A percentile compares a stretch with the other conserved stretches of the same genome.
Conservation (phyloP, 1,140 invertebrate species). For the Spodoptera frugiperda region DNA sequence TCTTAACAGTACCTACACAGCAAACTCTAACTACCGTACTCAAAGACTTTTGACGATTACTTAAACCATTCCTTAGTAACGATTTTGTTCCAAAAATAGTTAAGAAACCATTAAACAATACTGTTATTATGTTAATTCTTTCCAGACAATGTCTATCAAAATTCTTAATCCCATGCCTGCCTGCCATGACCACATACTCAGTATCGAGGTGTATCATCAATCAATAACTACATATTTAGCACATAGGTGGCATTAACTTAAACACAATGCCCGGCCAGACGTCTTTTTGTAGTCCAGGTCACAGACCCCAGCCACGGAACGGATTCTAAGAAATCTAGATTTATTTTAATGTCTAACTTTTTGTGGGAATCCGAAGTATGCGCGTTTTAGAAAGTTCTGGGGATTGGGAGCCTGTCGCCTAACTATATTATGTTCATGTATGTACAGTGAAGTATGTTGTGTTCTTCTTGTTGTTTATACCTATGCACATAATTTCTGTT, state of each 20-base stretch:
- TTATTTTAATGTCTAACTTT: constrained; percentile 34
- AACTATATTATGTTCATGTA: no score
- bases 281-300: constrained; percentile 32
- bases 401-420: neutral
- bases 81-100: no score
- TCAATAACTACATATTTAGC: neutral
- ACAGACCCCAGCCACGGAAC: constrained; percentile 14
- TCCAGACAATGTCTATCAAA: neutral
- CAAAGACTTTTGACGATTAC: no score
- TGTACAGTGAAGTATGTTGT: neutral
- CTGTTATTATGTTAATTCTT: no score
- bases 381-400: constrained; percentile 26
- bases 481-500: no score
- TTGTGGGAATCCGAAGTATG: constrained; percentile 19
- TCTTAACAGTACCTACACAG: no score
- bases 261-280: constrained; percentile 35
- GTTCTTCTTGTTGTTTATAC: no score
- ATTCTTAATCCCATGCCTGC: neutral
- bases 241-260: neutral
- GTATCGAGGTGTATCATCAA: neutral
- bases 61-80: no score
- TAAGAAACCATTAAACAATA: no score
- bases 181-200: no score
- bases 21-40: no score
- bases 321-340: constrained; percentile 42